These are phyloP conservation scores for Chloroceryle inda DNA, from an alignment of 2,797 vertebrate species.

Conservation along the genomic window DNA sequence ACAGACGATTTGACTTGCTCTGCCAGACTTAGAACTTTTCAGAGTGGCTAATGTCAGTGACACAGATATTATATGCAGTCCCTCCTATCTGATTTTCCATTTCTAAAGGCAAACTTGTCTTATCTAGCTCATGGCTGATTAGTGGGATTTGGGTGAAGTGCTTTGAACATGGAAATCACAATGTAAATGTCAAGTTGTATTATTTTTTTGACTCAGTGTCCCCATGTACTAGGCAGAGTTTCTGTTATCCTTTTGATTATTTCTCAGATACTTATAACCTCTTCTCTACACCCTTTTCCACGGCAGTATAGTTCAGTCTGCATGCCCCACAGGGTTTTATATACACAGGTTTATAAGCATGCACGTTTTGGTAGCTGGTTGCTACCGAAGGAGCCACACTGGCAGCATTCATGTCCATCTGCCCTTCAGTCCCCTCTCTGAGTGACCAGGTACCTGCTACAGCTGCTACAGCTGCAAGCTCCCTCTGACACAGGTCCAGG, in stretches of 20 bases:
- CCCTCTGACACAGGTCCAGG: background rate
- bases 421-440: background rate
- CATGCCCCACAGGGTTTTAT: background rate
- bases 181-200: background rate
- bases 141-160: background rate
- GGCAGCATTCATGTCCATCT: background rate
- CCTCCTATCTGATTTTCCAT: background rate
- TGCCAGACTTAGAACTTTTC: background rate
- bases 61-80: background rate
- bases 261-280: background rate
- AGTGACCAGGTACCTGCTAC: background rate
- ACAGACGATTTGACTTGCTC: rapidly evolving
- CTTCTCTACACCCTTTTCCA: background rate
- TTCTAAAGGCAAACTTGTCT: background rate
- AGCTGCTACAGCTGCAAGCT: background rate
- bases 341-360: background rate
- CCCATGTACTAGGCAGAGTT: background rate
- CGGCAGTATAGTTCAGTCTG: background rate
- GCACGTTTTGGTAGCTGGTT: background rate
- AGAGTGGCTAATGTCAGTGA: background rate
- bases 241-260: background rate
- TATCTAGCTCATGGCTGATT: background rate
- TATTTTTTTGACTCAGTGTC: background rate
- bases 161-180: background rate
- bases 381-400: background rate